Evolutionary conservation across 2,113 vertebrate genomes (phyloP).

Genomic region (Aspiorhynchus laticeps): DNA sequence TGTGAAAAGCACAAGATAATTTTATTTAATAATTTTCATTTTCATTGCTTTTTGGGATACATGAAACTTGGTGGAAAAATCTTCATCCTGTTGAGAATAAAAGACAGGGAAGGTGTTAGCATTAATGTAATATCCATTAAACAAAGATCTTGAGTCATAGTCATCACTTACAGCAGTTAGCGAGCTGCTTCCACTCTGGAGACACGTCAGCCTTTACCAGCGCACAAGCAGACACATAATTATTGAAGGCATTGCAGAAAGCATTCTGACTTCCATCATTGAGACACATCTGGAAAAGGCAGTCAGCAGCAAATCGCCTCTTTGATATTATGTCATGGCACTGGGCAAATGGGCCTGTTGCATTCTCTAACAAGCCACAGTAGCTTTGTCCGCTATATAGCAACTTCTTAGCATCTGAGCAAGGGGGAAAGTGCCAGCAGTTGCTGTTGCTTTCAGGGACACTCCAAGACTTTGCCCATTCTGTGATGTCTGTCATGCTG

Average conservation of each 20-base stretch:
- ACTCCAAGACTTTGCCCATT: constrained; percentile 75
- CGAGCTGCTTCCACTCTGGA: constrained; percentile 69
- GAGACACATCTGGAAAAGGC: constrained; percentile 76
- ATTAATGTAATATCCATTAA: background rate
- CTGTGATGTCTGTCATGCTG: constrained; percentile 29
- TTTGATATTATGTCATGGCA: constrained; percentile 68
- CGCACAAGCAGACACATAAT: constrained; percentile 65
- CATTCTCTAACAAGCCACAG: constrained; percentile 71
- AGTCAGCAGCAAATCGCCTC: constrained; percentile 68
- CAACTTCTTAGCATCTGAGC: constrained; percentile 58
- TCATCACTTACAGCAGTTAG: constrained; percentile 73
- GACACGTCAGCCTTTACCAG: constrained; percentile 57
- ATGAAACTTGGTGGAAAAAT: background rate
- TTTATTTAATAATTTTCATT: background rate
- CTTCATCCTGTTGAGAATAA: background rate
- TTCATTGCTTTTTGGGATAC: background rate
- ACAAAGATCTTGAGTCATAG: background rate
- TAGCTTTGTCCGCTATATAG: constrained; percentile 58
- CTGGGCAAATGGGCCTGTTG: constrained; percentile 68
- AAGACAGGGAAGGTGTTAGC: background rate
- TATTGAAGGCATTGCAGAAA: constrained; percentile 73
- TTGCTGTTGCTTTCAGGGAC: constrained; percentile 64
- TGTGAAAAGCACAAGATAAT: background rate
- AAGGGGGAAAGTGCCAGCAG: constrained; percentile 77
- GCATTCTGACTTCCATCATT: constrained; percentile 54